Evolutionary conservation across 2,888 invertebrate species (phyloP).

Genomic region (Cheilosia grossa): DNA sequence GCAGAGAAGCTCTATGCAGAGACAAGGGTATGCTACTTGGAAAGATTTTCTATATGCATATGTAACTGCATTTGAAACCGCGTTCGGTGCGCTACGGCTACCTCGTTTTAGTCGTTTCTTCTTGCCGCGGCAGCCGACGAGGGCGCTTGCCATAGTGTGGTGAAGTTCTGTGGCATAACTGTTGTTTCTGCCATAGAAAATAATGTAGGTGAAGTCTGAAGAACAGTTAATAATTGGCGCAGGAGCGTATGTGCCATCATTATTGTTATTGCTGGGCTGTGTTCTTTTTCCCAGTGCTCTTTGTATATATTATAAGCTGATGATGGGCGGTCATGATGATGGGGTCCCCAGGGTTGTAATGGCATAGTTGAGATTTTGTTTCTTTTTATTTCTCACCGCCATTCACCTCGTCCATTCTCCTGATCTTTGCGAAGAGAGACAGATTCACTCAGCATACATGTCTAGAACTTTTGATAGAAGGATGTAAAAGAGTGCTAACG

Average conservation of each 20-base stretch:
- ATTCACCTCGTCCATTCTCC: conserved; percentile 1
- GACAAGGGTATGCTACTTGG: conserved; percentile 14
- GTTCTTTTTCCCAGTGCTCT: conserved; percentile 25
- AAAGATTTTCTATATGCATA: conserved; percentile 41
- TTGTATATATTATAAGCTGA: neutral
- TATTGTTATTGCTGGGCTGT: conserved; percentile 41
- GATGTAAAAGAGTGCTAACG: conserved; percentile 66
- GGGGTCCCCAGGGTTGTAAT: conserved; percentile 58
- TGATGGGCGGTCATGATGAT: conserved; percentile 21
- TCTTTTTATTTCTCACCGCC: conserved; percentile 2
- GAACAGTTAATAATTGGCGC: conserved; percentile 71
- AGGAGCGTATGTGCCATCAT: conserved; percentile 62
- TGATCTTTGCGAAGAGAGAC: neutral
- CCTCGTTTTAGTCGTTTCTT: conserved; percentile 4
- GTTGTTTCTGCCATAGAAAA: conserved; percentile 71
- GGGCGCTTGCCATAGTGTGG: conserved; percentile 47
- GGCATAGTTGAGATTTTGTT: conserved; percentile 49
- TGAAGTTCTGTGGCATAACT: conserved; percentile 67
- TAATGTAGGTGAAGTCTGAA: conserved; percentile 75
- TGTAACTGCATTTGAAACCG: conserved; percentile 54
- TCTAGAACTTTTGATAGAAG: conserved; percentile 35
- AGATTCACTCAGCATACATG: neutral
- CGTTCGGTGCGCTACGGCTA: neutral
- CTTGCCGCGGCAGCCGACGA: conserved; percentile 19
- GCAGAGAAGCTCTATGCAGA: conserved; percentile 31